Evolutionary conservation across 2,113 vertebrate genomes (phyloP).

Genomic region (Ivindomyrus marchei): DNA sequence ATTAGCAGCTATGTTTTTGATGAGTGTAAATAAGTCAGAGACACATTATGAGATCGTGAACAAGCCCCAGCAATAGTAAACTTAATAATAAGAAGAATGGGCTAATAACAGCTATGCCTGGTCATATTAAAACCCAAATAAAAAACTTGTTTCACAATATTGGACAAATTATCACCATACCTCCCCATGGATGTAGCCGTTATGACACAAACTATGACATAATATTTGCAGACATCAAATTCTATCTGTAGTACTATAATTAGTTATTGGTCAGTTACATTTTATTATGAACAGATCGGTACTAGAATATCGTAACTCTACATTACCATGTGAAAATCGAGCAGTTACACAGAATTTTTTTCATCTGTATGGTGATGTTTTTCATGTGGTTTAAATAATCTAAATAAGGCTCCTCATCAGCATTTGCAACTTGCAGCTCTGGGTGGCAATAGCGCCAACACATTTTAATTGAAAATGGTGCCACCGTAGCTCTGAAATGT

Average conservation of each 20-base stretch:
- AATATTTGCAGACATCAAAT: not conserved
- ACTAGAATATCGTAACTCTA: not conserved
- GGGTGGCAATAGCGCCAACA: not conserved
- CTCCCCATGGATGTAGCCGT: not conserved
- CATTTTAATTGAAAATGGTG: not conserved
- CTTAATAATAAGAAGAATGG: not conserved
- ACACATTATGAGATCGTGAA: not conserved
- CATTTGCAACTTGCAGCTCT: not conserved
- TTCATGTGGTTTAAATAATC: not conserved
- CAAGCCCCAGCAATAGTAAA: not conserved
- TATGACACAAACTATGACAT: not conserved
- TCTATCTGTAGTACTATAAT: not conserved
- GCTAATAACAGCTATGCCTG: not conserved
- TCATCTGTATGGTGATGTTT: not conserved
- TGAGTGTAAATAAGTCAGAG: not conserved
- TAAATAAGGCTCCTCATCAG: not conserved
- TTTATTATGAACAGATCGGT: not conserved
- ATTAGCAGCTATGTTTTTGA: not conserved
- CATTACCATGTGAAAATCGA: not conserved
- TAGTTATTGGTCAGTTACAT: not conserved
- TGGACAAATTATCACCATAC: not conserved
- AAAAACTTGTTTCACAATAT: not conserved
- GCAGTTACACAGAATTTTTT: not conserved
- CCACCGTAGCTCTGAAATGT: not conserved
- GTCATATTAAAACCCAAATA: not conserved